Percentiles rank a stretch among this genome's conserved stretches.
These are phyloP conservation scores for Brachyalestes nurse DNA, from an alignment of 2,797 vertebrate species.

Conservation along the genomic window DNA sequence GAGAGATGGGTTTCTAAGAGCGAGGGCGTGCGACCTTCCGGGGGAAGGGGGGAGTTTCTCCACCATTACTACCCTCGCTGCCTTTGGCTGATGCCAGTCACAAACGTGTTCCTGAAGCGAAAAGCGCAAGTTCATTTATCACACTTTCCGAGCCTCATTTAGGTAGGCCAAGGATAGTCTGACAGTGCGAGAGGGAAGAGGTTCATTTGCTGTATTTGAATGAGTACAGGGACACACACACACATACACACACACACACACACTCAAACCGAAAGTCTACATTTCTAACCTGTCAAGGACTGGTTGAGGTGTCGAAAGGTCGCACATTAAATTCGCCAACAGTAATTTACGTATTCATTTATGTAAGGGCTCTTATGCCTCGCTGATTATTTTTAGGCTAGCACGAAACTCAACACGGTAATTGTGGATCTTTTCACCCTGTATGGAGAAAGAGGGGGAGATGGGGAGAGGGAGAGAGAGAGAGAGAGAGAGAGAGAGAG, in stretches of 20 bases:
- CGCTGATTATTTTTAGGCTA: slow-evolving; percentile 47
- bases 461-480: slow-evolving; percentile 5
- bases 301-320: slow-evolving; percentile 34
- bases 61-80: slow-evolving; percentile 54
- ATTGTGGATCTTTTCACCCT: slow-evolving; percentile 40
- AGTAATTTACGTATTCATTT: slow-evolving; percentile 42
- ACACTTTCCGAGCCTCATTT: slow-evolving; percentile 56
- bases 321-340: slow-evolving; percentile 37
- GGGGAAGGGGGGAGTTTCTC: slow-evolving; percentile 40
- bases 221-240: slow-evolving; percentile 35
- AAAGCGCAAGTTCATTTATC: slow-evolving; percentile 55
- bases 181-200: slow-evolving; percentile 38
- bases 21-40: slow-evolving; percentile 52
- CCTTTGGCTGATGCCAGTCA: slow-evolving; percentile 55
- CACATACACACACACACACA: slow-evolving; percentile 20
- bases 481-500: slow-evolving; percentile 16
- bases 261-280: slow-evolving; percentile 18
- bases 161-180: slow-evolving; percentile 59
- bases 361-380: slow-evolving; percentile 33
- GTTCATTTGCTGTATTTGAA: slow-evolving; percentile 53
- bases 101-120: slow-evolving; percentile 19
- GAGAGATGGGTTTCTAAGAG: slow-evolving; percentile 46
- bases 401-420: slow-evolving; percentile 20
- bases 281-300: slow-evolving; percentile 36
- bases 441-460: slow-evolving; percentile 18